Conservation (phyloP, 2,113 vertebrate genomes). For the Ophthalmolycus amberensis region DNA sequence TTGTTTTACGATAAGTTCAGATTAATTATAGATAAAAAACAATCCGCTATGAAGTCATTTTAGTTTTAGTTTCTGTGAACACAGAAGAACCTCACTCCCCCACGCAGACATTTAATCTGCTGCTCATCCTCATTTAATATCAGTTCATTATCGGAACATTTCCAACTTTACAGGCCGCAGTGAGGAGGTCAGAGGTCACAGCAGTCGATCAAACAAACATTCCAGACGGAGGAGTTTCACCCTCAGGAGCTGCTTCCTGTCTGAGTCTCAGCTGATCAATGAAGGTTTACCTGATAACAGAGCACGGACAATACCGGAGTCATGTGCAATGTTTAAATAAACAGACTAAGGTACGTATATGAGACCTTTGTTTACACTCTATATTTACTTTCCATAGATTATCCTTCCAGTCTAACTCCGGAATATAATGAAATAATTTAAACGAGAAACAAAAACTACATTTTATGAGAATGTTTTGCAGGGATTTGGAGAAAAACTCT, state of each 20-base stretch:
- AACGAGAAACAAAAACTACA: too few species aligned
- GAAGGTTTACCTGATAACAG: conserved; percentile 31
- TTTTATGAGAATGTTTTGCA: too few species aligned
- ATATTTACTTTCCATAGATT: too few species aligned
- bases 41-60: background rate
- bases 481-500: too few species aligned
- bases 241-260: conserved; percentile 46
- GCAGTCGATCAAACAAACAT: conserved; percentile 51
- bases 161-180: background rate
- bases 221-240: background rate
- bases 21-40: background rate
- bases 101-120: background rate
- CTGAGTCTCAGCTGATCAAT: conserved; percentile 52
- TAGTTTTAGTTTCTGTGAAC: background rate
- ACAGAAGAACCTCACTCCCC: background rate
- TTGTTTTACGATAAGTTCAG: background rate
- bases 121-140: background rate
- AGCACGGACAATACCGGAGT: conserved; percentile 1
- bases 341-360: too few species aligned
- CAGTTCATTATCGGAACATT: background rate
- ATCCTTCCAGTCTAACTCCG: too few species aligned
- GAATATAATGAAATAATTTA: too few species aligned
- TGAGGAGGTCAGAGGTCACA: background rate
- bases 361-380: too few species aligned
- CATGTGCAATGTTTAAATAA: too few species aligned